Evolutionary conservation across 2,888 invertebrate species (phyloP).

Genomic region (Theretra japonica): DNA sequence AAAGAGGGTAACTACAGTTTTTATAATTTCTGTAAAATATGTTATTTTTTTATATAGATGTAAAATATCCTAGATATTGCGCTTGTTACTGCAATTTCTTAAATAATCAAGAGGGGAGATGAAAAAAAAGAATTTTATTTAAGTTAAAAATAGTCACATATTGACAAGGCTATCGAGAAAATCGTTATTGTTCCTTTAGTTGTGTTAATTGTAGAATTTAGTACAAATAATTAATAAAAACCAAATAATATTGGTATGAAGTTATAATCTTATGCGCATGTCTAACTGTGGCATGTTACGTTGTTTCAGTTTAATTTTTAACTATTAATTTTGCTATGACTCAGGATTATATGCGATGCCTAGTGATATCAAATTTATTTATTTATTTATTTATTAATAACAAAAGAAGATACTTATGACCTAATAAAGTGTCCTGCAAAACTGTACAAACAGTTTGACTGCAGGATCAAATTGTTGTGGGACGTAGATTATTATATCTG

Average conservation of each 20-base stretch:
- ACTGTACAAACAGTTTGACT: no score
- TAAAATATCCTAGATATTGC: no score
- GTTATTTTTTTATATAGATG: no score
- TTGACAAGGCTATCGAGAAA: neutral
- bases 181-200: neutral
- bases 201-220: neutral
- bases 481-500: no score
- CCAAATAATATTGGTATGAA: slow-evolving; percentile 1
- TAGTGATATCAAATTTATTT: no score
- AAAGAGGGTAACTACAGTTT: neutral
- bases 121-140: neutral
- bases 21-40: no score
- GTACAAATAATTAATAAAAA: neutral
- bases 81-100: no score
- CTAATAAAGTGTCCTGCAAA: no score
- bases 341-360: slow-evolving; percentile 2
- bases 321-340: slow-evolving; percentile 35
- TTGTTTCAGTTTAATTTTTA: slow-evolving; percentile 35
- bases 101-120: no score
- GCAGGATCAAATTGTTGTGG: no score
- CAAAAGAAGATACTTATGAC: no score
- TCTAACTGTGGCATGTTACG: slow-evolving; percentile 16
- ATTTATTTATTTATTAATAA: no score
- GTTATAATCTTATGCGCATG: neutral
- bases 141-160: neutral